Base-by-base conservation (phyloP, 2,888 invertebrate genomes). In the Caenorhabditis sinica region DNA sequence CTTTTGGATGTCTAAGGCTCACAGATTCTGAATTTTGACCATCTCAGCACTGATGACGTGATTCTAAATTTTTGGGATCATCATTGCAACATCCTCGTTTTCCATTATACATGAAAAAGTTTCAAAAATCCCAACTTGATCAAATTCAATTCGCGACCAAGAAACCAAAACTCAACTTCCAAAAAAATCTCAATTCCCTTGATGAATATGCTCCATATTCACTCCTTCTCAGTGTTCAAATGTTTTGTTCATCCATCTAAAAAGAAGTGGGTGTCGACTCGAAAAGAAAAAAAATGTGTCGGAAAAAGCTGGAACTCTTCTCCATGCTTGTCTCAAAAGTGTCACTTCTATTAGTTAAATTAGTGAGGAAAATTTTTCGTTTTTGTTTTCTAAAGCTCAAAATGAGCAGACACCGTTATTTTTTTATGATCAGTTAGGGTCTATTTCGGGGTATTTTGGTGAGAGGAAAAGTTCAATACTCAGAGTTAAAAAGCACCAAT, bases 281-380 rank as follows among this genome's bases (percentile, higher is more conserved):
- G 23, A 25, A 28, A 28, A 11, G 2, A 11, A 6, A 23, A 56
- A 56, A n/a, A n/a, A n/a, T n/a, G 56, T 56, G 56, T 56, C 56
- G 56, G 56, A 56, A 56, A 56, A 56, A 56, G 56, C 56, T 56
- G 56, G 28, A 56, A 25, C 25, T 28, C 15, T 23, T 28, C 20
- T 0, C 28, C 6, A 20, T 28, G n/a, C 40, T 13, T 3, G 25
- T 28, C 28, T 25, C 9, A 28, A 56, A 56, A 56, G 56, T 56
- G 56, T 28, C 56, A 56, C 28, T 56, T 56, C 25, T 56, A 56
- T 56, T 56, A 56, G 56, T 56, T 56, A 56, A 56, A 56, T 56
- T 56, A 56, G 25, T 28, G 15, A 49, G 40, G 11, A 11, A 5
- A 56, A 28, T 56, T 56, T 56, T 56, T 28, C 4, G 13, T n/a